Conservation (phyloP, 2,113 vertebrate species). For the Desmodus rotundus region DNA sequence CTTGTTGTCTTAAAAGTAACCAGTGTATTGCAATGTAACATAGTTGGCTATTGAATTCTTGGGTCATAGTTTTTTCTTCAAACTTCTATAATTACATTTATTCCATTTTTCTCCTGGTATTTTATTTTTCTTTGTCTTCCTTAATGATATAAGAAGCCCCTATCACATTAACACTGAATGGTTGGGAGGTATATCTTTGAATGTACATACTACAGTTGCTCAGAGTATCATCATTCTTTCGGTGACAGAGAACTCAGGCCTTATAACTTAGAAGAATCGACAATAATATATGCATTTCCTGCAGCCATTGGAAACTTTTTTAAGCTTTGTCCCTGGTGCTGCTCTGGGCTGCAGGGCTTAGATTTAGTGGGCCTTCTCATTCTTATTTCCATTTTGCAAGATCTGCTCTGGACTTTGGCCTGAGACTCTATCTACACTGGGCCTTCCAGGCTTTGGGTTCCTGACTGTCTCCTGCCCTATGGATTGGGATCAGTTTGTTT, state of each 20-base stretch:
- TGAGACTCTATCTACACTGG: not conserved
- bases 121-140: not conserved
- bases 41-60: not conserved
- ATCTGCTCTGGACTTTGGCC: not conserved
- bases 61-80: not conserved
- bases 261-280: not conserved
- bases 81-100: not conserved
- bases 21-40: not conserved
- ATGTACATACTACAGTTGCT: not conserved
- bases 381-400: not conserved
- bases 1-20: slow-evolving; percentile 8
- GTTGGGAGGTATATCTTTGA: not conserved
- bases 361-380: not conserved
- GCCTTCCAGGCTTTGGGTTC: not conserved
- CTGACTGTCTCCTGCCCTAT: not conserved
- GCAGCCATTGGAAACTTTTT: not conserved
- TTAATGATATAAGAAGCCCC: not conserved
- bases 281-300: not conserved
- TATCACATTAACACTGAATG: not conserved
- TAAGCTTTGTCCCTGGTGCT: not conserved
- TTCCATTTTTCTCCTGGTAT: not conserved
- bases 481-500: not conserved
- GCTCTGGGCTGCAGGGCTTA: not conserved
- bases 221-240: not conserved
- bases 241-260: not conserved